Evolutionary conservation across 2,888 invertebrate genomes (phyloP).

Genomic region (Ormyrus thymus): DNA sequence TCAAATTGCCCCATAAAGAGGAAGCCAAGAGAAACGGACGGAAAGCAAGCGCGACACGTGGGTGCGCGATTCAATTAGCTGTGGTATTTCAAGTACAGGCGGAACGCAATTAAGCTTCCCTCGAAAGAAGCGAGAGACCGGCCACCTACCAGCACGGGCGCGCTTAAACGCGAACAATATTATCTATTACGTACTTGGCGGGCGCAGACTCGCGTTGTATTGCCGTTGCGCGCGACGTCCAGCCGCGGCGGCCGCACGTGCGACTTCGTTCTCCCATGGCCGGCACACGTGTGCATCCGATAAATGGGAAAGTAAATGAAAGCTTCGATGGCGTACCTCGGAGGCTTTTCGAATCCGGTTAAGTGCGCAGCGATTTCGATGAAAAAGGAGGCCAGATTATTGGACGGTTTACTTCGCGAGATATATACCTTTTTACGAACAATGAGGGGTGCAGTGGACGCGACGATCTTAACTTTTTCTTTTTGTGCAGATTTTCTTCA

Average conservation of each 20-base stretch:
- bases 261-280: not conserved
- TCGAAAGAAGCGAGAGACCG: not conserved
- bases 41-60: not conserved
- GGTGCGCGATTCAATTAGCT: conserved; percentile 11
- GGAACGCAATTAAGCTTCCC: conserved; percentile 2
- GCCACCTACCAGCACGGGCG: not conserved
- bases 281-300: no score
- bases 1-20: conserved; percentile 1
- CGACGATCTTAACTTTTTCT: no score
- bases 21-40: not conserved
- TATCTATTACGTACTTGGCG: conserved; percentile 9
- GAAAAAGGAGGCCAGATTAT: no score
- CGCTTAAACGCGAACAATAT: not conserved
- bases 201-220: not conserved
- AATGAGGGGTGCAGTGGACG: no score
- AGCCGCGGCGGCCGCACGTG: not conserved
- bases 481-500: no score
- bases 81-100: not conserved
- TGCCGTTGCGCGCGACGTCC: not conserved
- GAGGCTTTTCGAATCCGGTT: no score
- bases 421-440: no score
- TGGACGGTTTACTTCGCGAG: no score
- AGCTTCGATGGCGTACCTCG: no score
- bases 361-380: no score
- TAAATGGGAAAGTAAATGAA: no score